Base-by-base conservation (phyloP, 1,140 invertebrate genomes). In the Diuraphis noxia region DNA sequence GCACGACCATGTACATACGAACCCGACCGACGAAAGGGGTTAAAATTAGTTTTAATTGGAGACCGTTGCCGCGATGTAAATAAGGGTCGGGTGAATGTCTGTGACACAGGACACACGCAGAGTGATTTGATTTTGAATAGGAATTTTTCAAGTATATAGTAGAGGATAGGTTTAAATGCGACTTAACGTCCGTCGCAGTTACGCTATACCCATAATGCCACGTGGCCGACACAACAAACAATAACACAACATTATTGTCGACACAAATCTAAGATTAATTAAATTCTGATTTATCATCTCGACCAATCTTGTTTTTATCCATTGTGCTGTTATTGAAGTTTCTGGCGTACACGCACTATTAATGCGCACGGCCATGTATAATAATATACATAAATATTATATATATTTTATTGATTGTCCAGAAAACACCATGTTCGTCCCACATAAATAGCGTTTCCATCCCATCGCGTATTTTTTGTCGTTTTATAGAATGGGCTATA, bases 121-220 rank as follows among this genome's bases (percentile, higher is more conserved):
- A 41, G 88, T 77, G 88, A 90, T 77, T 77, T 77, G 63, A 81
- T 79, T 82, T 82, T 91, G 30, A 81, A 91, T 46, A 91, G 77
- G 43, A 81, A 91, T 91, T 91, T 49, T 91, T 91, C 89, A n/a
- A 91, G 89, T 91, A n/a, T n/a, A n/a, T n/a, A 91, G 86, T 88
- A 56, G n/a, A 82, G 21, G 72, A 91, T 46, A 82, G 34, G 52
- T 91, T 91, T 52, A 79, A 91, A 91, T 82, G 72, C 89, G 89
- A 91, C 89, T 91, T 91, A 91, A 91, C 89, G 89, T 91, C 89
- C 25, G 77, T 38, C 77, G 89, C 89, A 91, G 89, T 82, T 77
- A 30, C 34, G 72, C 52, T 82, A 13, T 91, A 34, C 72, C 36
- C 40, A 30, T n/a, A n/a, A n/a, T 38, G 88, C 63, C 88, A 89